A percentile compares a stretch with the other conserved stretches of the same genome.
Evolutionary conservation across 2,113 vertebrate genomes (phyloP).

Genomic region (Ciconia stormi): DNA sequence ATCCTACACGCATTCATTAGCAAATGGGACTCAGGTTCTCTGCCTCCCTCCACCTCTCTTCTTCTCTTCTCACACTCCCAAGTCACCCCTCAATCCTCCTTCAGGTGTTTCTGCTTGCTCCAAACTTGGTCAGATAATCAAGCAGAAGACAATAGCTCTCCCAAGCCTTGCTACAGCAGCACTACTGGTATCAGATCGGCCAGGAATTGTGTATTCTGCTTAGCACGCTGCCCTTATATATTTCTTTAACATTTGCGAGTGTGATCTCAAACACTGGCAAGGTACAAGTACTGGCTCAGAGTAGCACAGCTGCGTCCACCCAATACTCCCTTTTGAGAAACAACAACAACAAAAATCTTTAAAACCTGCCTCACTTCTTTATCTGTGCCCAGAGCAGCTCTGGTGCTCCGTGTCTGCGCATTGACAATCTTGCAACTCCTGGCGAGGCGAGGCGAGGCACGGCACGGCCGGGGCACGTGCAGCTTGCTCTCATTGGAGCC

Average conservation of each 20-base stretch:
- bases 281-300: background rate
- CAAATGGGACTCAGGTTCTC: background rate
- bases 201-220: background rate
- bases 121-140: background rate
- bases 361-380: background rate
- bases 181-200: background rate
- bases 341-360: background rate
- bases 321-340: background rate
- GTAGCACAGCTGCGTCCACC: background rate
- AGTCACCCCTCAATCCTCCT: background rate
- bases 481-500: background rate
- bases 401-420: background rate
- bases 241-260: background rate
- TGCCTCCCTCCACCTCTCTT: background rate
- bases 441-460: rapidly evolving
- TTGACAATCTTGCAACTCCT: background rate
- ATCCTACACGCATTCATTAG: background rate
- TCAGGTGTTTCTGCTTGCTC: background rate
- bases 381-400: background rate
- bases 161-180: background rate
- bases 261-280: background rate
- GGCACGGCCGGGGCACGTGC: background rate
- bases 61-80: background rate
- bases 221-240: background rate
- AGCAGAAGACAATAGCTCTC: background rate